These are phyloP conservation scores for Ursus arctos DNA, from an alignment of 2,113 vertebrate genomes.

Conservation along the genomic window DNA sequence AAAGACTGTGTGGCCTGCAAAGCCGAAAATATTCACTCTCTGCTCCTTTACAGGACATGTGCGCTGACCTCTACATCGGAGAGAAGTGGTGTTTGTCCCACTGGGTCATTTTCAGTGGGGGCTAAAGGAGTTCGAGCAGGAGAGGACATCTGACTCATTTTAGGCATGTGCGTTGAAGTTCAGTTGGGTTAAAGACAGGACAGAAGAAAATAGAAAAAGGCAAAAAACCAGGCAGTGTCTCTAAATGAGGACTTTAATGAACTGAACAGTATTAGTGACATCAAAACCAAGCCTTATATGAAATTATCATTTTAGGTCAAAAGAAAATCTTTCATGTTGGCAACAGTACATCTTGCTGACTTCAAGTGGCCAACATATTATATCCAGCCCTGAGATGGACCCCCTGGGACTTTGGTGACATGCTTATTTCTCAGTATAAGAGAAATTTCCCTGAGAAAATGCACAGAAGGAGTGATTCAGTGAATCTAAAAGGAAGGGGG, in stretches of 20 bases:
- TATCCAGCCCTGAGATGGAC: rapidly evolving
- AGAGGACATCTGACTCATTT: not conserved
- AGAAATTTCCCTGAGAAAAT: not conserved
- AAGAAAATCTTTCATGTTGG: not conserved
- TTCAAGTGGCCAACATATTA: not conserved
- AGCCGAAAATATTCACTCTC: not conserved
- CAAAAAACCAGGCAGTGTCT: not conserved
- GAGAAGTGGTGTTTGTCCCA: not conserved
- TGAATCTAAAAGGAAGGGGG: rapidly evolving
- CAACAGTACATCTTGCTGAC: not conserved
- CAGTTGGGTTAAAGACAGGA: not conserved
- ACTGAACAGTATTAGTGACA: not conserved
- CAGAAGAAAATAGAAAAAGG: not conserved
- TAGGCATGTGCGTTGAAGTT: not conserved
- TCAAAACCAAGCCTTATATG: not conserved
- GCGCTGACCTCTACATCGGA: not conserved
- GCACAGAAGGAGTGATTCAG: not conserved
- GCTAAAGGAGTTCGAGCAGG: not conserved
- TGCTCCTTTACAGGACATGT: not conserved
- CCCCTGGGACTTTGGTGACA: not conserved
- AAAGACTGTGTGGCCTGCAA: not conserved
- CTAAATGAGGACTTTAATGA: not conserved
- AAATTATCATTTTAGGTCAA: not conserved
- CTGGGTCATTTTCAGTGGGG: not conserved
- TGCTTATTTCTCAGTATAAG: not conserved